Evolutionary conservation across 2,797 vertebrate species (phyloP), one percentile per base, ranked within the genome.

Genomic region (Rhabdophis nuchalis): DNA sequence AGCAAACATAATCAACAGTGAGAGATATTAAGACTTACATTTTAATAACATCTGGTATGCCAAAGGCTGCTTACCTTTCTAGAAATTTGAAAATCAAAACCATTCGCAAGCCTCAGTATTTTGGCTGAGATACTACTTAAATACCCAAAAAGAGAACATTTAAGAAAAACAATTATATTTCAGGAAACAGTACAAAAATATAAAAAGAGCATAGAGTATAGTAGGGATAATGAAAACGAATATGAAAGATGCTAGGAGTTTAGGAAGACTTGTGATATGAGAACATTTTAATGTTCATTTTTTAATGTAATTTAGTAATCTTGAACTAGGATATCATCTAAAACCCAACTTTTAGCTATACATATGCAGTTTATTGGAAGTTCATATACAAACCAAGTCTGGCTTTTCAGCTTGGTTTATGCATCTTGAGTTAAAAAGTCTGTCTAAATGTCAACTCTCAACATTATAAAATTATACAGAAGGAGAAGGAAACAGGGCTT

Each of bases 391-490:
- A 85, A 93, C 87, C 23, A 86, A 92, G 50, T 89, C 85, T 95
- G 88, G 72, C 93, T 95, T 89, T 57, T 95, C 94, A 90, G 53
- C 56, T 90, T 94, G 53, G 72, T 92, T 96, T 95, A 93, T 5
- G 91, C 36, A 92, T 94, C 93, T 91, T 94, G 29, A 96, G 93
- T 95, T 94, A 92, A 92, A 95, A 95, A 96, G 93, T 89, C 95
- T 95, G 93, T 93, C 90, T 95, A 96, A 97, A 96, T 97, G 96
- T 96, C 96, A 97, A 56, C 58, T 46, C 77, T 90, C 60, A 97
- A 96, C 94, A 95, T 95, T 95, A 95, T 53, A 96, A 96, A 97
- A 97, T 96, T 97, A 96, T 86, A 97, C 94, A 96, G 93, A 96
- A 96, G 95, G 93, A 96, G 93, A 95, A 95, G 91, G 93, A 97